These are phyloP conservation scores for Acanthococcus lagerstroemiae DNA, from an alignment of 2,888 invertebrate species.

Conservation along the genomic window DNA sequence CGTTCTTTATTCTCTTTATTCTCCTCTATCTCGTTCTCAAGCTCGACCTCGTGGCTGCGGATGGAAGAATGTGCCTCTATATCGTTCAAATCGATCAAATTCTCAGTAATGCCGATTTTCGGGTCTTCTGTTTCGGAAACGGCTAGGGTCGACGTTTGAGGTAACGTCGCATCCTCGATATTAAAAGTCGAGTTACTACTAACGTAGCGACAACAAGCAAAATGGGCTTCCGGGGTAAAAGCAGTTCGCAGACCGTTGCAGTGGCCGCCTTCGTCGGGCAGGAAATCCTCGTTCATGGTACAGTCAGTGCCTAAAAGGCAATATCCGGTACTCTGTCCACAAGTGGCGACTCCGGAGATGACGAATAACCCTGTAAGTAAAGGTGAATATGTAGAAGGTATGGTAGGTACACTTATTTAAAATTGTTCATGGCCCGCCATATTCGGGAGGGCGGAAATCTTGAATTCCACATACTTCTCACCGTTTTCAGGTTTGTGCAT, in stretches of 20 bases:
- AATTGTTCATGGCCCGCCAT: too few species aligned
- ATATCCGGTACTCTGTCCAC: conserved; percentile 42
- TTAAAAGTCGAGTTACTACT: not conserved
- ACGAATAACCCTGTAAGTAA: conserved; percentile 42
- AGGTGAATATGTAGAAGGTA: too few species aligned
- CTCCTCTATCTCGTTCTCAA: too few species aligned
- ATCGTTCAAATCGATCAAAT: not conserved
- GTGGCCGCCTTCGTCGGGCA: conserved; percentile 39
- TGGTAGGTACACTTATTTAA: too few species aligned
- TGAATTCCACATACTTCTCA: too few species aligned
- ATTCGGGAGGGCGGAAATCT: too few species aligned
- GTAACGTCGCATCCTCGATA: not conserved
- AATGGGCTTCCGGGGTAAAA: conserved; percentile 42
- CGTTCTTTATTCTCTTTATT: too few species aligned
- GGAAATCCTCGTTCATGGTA: conserved; percentile 42
- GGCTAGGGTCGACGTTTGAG: too few species aligned
- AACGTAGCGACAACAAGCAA: conserved; percentile 40
- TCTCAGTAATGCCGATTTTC: not conserved
- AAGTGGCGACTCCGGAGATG: conserved; percentile 42
- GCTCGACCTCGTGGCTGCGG: too few species aligned
- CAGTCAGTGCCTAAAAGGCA: conserved; percentile 43
- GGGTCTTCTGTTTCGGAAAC: not conserved
- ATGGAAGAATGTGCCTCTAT: too few species aligned
- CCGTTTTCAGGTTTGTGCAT: too few species aligned
- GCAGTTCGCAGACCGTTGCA: conserved; percentile 42